These are phyloP conservation scores for Hyles vespertilio DNA, from an alignment of 1,140 invertebrate genomes.

Conservation along the genomic window DNA sequence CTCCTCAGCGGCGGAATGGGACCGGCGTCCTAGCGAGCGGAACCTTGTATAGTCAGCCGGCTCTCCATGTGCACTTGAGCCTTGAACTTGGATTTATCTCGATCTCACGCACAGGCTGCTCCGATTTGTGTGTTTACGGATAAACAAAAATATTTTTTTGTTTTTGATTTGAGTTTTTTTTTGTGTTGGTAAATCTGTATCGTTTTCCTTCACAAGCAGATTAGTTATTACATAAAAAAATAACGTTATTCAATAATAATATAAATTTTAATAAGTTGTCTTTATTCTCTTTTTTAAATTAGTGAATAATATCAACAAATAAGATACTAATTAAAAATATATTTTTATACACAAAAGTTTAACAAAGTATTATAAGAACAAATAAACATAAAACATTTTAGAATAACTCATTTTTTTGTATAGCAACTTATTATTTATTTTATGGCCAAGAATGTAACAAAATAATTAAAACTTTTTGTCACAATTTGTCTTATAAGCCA, in stretches of 20 bases:
- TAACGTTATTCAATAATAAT: background rate
- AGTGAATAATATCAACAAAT: no score
- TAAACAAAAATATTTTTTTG: conserved; percentile 1
- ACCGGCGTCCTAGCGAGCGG: conserved; percentile 45
- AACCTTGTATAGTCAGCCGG: conserved; percentile 62
- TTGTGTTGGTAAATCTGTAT: background rate
- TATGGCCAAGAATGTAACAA: no score
- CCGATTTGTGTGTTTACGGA: conserved; percentile 23
- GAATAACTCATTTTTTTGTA: no score
- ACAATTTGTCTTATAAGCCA: no score
- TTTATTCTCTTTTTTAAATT: no score
- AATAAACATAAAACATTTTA: no score
- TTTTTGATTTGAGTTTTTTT: background rate
- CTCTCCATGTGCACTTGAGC: conserved; percentile 58
- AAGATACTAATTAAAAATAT: no score
- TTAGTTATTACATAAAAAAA: background rate
- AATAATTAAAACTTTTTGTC: no score
- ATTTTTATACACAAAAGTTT: no score
- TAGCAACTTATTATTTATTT: no score
- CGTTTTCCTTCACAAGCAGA: background rate
- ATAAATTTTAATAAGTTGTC: background rate
- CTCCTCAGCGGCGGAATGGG: conserved; percentile 46
- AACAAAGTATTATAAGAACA: no score
- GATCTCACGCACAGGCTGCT: conserved; percentile 58
- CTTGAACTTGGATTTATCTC: conserved; percentile 75